Evolutionary conservation across 2,113 vertebrate species (phyloP).

Genomic region (Lota lota): DNA sequence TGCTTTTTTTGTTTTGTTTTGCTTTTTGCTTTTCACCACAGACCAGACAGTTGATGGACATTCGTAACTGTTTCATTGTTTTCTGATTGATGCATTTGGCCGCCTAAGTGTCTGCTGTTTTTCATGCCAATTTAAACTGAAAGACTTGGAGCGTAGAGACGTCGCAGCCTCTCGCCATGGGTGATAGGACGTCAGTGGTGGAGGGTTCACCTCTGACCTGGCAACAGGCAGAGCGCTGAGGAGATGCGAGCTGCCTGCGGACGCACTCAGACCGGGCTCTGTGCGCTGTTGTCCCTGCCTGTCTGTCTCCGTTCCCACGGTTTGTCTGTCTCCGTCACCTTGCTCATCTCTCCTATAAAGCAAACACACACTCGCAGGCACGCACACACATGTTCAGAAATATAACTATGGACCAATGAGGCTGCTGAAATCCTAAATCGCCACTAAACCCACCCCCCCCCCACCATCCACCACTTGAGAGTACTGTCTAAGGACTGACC

Average conservation of each 20-base stretch:
- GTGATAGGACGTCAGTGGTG: constrained; percentile 15
- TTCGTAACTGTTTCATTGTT: constrained; percentile 41
- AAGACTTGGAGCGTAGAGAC: constrained; percentile 16
- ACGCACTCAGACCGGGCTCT: constrained; percentile 28
- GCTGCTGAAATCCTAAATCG: not conserved
- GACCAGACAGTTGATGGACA: constrained; percentile 32
- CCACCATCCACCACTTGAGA: not conserved
- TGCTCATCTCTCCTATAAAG: not conserved
- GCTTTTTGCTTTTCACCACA: not conserved
- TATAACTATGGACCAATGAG: no score
- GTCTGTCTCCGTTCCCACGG: not conserved
- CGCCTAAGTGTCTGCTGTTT: not conserved
- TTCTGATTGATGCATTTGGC: constrained; percentile 35
- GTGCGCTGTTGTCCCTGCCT: constrained; percentile 16
- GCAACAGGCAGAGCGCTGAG: constrained; percentile 14
- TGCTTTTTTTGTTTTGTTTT: not conserved
- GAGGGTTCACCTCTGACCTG: constrained; percentile 47
- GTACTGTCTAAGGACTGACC: no score
- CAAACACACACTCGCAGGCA: not conserved
- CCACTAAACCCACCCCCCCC: not conserved
- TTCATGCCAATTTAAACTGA: constrained; percentile 19
- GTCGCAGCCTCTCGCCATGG: not conserved
- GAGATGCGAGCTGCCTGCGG: constrained; percentile 16
- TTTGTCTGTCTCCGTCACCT: not conserved
- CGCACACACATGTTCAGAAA: constrained; percentile 9